Base-by-base conservation (phyloP, 2,888 invertebrate species). In the Coremacera marginata region DNA sequence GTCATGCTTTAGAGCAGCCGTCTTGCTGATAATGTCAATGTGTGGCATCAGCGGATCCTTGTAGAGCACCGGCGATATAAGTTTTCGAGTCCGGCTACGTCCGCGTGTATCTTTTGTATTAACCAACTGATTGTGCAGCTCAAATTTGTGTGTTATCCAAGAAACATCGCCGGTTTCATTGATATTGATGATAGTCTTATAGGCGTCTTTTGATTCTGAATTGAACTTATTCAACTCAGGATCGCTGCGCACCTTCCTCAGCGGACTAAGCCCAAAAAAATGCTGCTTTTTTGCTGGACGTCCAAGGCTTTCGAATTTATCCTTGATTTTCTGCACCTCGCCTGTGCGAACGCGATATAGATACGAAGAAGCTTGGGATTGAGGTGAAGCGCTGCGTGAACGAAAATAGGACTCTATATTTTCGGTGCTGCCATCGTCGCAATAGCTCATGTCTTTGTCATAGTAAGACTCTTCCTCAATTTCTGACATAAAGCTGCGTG, bases 21-120 rank as follows among this genome's bases (percentile, higher is more conserved):
- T 92, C 89, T 96, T 96, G 83, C 96, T 96, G 83, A 96, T 96
- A n/a, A 96, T 93, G 84, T 96, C 95, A 81, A 96, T 96, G 84
- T 95, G 95, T 0, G 96, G 96, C 95, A 96, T 96, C 80, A 93
- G 93, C 16, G 95, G 92, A 85, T 95, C 77, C 37, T 71, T 80
- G 9, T 76, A 70, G 7, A 92, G 57, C 9, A 70, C 94, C 93
- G 95, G 94, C 0, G 94, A 92, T n/a, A 90, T 89, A 5, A 82
- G 77, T 0, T 90, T 90, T 22, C 90, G 86, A 11, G 89, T 87
- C 3, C 91, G 89, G 27, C 90, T 89, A 55, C 92, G 86, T 0
- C 88, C 88, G 11, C 72, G 60, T 44, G 57, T 55, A 5, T 82
- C 51, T 5, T 63, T 76, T 31, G 78, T 67, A 8, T 75, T 75